Percentiles rank a stretch among this genome's conserved stretches.
Conservation (phyloP, 2,113 vertebrate species). For the Rynchops niger region DNA sequence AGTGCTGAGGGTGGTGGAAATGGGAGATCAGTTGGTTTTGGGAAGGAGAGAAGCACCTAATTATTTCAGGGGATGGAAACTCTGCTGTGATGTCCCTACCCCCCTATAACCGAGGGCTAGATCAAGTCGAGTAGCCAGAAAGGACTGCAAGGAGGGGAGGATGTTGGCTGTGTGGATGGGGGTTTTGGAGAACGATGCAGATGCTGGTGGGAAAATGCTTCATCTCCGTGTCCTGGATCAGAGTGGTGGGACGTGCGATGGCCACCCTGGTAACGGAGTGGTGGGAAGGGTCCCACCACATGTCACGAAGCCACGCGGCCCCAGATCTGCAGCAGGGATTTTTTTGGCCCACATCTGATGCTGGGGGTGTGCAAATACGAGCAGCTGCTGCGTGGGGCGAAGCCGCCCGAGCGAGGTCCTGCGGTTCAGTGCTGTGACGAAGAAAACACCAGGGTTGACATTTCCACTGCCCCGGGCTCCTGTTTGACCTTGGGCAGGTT, state of each 20-base stretch:
- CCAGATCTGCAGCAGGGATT: background rate
- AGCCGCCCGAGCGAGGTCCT: background rate
- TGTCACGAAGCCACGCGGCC: rapidly evolving
- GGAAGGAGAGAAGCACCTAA: background rate
- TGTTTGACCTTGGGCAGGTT: background rate
- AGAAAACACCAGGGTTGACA: rapidly evolving
- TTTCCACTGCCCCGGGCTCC: background rate
- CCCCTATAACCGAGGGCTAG: too few species aligned
- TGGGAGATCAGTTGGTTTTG: background rate
- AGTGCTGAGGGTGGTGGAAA: background rate
- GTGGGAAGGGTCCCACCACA: background rate
- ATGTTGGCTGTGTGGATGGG: too few species aligned
- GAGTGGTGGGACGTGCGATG: rapidly evolving
- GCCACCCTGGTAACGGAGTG: rapidly evolving
- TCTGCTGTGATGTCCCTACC: background rate
- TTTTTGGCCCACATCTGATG: background rate
- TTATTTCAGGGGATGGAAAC: background rate
- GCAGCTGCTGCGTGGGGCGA: background rate
- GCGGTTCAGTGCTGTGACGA: background rate
- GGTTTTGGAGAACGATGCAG: background rate
- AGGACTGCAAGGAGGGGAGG: rapidly evolving
- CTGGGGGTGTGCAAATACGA: rapidly evolving
- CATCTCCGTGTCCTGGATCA: rapidly evolving
- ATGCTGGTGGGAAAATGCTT: background rate
- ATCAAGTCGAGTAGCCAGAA: background rate